Base-by-base conservation (phyloP, 2,888 invertebrate species). In the Cheilosia pagana region DNA sequence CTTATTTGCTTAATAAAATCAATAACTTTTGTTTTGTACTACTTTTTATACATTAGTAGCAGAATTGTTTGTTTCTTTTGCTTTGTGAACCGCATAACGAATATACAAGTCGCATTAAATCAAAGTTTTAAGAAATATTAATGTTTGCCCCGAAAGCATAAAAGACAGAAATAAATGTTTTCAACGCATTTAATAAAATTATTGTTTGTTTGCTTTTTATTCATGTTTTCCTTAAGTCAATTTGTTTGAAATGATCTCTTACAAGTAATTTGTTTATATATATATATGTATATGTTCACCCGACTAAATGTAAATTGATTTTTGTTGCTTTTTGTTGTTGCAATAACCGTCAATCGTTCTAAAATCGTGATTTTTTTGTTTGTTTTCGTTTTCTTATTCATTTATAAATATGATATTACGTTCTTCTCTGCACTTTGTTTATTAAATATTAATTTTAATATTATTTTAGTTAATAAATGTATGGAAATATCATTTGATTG, bases 341-440 rank as follows among this genome's bases (percentile, higher is more conserved):
- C 78, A 78, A 62, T 75, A 75, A 81, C 59, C 53, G 75, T 75
- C 70, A 67, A 78, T 70, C 53, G 70, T 70, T 83, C 59, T 79
- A 68, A 75, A 74, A 68, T 52, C 48, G 62, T 74, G 78, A 74
- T 79, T 65, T 57, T 53, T 43, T 68, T 43, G n/a, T 74, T 28
- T 28, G 39, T 67, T 70, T 52, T 48, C 14, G 35, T 67, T n/a
- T 41, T 14, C 48, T 45, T 53, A 28, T 63, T 52, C 16, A 50
- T 35, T 68, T 81, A 85, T 81, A 85, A 85, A 85, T 85, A 85
- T 83, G 83, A 83, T 83, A 83, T 83, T 63, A 75, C 68, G 74
- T 68, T 65, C 59, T 52, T 79, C 78, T 75, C 79, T 83, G 72
- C 41, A 74, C 59, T 50, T 79, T 70, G 31, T 59, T 71, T 50